Base-by-base conservation (phyloP, 2,888 invertebrate species). In the Stenolophus ochropezus region DNA sequence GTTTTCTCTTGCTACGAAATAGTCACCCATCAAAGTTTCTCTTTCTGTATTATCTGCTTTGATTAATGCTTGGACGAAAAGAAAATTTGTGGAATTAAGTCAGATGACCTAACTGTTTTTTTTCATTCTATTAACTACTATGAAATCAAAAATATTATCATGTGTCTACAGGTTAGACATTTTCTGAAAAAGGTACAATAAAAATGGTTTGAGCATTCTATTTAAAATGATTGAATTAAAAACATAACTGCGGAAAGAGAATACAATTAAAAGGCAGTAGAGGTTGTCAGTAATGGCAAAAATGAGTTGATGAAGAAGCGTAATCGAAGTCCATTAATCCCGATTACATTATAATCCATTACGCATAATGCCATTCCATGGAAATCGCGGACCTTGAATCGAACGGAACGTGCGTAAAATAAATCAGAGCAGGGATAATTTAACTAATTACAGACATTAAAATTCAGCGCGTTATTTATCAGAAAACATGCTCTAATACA, bases 401-500 rank as follows among this genome's bases (percentile, higher is more conserved):
- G 49, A 73, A 49, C 5, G 0, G 49, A 73, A 73, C 49, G 47
- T 73, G 21, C 27, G 73, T 47, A 49, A 73, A 47, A 73, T 73
- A 49, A 69, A 73, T 73, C 47, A 73, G 73, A 73, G 49, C 8
- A 5, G 0, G 73, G 49, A 47, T 73, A 73, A 73, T 73, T 73
- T 49, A 49, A 73, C 47, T 73, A 73, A 73, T 73, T 47, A 73
- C 73, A 47, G 23, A 27, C 73, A 73, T 73, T 73, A 73, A 73
- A 73, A 73, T 73, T 73, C 73, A 73, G 20, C 73, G 47, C 73
- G 49, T 73, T 73, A 73, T 73, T 73, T 73, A 73, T 73, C 73
- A 73, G 49, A 73, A 73, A 73, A 73, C 73, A 73, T 49, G 73
- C 73, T 47, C 21, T 73, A 71, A 73, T 49, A 73, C 69, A 73